Evolutionary conservation across 2,113 vertebrate species (phyloP).

Genomic region (Paralichthys olivaceus): DNA sequence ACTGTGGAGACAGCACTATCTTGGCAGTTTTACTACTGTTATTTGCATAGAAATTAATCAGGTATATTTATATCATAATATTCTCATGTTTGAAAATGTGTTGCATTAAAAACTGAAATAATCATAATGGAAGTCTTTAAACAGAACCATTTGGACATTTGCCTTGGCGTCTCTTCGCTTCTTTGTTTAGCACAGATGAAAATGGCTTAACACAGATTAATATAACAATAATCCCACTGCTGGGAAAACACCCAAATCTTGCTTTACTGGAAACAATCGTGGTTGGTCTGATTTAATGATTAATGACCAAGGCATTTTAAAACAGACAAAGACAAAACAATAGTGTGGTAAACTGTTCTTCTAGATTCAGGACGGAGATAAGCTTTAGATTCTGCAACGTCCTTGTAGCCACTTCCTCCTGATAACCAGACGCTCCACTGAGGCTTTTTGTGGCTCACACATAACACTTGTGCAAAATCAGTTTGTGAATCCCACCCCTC

Average conservation of each 20-base stretch:
- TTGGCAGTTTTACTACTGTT: constrained; percentile 38
- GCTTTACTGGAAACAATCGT: constrained; percentile 48
- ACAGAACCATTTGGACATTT: constrained; percentile 62
- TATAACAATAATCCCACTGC: constrained; percentile 41
- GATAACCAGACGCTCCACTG: constrained; percentile 14
- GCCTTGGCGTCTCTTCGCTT: constrained; percentile 45
- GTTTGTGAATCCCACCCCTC: constrained; percentile 48
- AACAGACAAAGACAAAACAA: constrained; percentile 32
- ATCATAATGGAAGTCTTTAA: constrained; percentile 53
- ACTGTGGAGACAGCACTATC: constrained; percentile 28
- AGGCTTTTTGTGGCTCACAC: constrained; percentile 33
- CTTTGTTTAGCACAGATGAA: constrained; percentile 65
- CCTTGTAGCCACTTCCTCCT: constrained; percentile 42
- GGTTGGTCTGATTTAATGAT: constrained; percentile 53
- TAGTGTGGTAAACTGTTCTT: constrained; percentile 15
- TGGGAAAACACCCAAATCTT: constrained; percentile 57
- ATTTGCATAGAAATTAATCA: constrained; percentile 52
- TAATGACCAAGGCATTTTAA: constrained; percentile 47
- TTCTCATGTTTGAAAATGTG: constrained; percentile 30
- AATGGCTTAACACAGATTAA: constrained; percentile 52
- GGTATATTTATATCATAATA: constrained; percentile 32
- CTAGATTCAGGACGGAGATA: constrained; percentile 24
- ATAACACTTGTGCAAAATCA: constrained; percentile 39
- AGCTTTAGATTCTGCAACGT: constrained; percentile 13
- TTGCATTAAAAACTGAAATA: constrained; percentile 36